A percentile compares a stretch with the other conserved stretches of the same genome.
phyloP scores from a whole-genome alignment of 2,113 vertebrate genomes.

The Alligator mississippiensis region DNA sequence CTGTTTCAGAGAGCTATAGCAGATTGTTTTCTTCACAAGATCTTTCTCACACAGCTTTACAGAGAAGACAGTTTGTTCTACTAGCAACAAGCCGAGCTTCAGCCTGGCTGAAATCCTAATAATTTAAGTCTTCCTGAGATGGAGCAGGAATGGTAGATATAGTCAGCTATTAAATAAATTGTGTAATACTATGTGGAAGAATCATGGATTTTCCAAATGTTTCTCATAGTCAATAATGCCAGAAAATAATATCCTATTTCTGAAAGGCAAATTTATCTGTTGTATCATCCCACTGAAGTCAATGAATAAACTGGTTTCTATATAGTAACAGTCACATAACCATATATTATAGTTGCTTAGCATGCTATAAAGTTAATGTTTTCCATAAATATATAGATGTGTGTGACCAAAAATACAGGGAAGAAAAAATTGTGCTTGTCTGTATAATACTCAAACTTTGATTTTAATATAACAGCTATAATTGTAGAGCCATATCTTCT shows the following conservation, averaged over 20 bases:
- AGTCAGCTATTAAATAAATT: background rate
- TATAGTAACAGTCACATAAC: background rate
- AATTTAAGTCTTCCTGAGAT: background rate
- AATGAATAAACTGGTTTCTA: background rate
- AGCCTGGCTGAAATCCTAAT: background rate
- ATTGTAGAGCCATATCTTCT: background rate
- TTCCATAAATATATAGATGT: background rate
- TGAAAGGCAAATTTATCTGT: background rate
- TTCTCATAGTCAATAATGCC: background rate
- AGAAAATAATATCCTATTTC: background rate
- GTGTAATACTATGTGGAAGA: background rate
- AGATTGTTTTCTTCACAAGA: slow-evolving; percentile 46
- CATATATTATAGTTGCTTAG: background rate
- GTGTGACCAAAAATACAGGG: background rate
- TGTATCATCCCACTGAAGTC: background rate
- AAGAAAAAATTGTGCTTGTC: background rate
- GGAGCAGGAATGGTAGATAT: background rate
- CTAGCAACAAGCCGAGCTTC: background rate
- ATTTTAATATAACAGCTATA: background rate
- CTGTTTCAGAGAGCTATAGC: background rate
- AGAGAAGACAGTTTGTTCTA: background rate
- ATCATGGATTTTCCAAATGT: background rate
- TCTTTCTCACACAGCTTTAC: background rate
- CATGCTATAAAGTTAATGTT: background rate
- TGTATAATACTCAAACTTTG: background rate